phyloP scores from a whole-genome alignment of 2,113 vertebrate species.

The Natator depressus region DNA sequence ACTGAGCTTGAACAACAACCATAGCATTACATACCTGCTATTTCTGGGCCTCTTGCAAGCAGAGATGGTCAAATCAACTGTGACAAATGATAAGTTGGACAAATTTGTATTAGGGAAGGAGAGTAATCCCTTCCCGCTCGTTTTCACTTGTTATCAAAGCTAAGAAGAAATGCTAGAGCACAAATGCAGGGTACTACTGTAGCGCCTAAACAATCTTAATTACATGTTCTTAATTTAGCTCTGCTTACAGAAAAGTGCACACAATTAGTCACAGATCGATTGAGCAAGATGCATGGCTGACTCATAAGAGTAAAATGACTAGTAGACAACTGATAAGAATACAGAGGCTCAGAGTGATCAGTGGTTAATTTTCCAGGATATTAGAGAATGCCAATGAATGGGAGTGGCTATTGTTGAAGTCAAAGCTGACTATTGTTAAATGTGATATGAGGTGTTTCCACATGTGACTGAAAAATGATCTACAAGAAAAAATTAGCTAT shows the following conservation, averaged over 20 bases:
- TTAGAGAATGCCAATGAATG: constrained; percentile 34
- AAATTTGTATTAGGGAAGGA: not conserved
- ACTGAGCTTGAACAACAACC: not conserved
- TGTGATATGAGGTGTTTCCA: not conserved
- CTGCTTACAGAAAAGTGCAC: constrained; percentile 14
- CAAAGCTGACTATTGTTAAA: not conserved
- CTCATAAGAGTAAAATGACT: constrained; percentile 68
- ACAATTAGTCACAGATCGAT: constrained; percentile 53
- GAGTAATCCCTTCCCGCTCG: not conserved
- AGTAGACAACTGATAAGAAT: constrained; percentile 8
- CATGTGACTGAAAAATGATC: not conserved
- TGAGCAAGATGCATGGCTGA: constrained; percentile 66
- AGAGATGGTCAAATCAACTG: not conserved
- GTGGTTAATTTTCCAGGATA: constrained; percentile 54
- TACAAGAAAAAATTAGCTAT: not conserved
- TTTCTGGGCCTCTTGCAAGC: not conserved
- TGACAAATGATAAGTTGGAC: not conserved
- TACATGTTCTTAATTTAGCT: not conserved
- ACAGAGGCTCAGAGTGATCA: not conserved
- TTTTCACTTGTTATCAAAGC: constrained; percentile 31
- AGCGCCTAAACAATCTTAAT: not conserved
- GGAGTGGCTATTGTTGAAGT: constrained; percentile 5
- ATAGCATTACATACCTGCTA: not conserved
- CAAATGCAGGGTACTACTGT: not conserved
- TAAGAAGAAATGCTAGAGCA: constrained; percentile 13